Percentiles rank a stretch among this genome's conserved stretches.
Evolutionary conservation across 2,888 invertebrate genomes (phyloP).

Genomic region (Trichacis sp.): DNA sequence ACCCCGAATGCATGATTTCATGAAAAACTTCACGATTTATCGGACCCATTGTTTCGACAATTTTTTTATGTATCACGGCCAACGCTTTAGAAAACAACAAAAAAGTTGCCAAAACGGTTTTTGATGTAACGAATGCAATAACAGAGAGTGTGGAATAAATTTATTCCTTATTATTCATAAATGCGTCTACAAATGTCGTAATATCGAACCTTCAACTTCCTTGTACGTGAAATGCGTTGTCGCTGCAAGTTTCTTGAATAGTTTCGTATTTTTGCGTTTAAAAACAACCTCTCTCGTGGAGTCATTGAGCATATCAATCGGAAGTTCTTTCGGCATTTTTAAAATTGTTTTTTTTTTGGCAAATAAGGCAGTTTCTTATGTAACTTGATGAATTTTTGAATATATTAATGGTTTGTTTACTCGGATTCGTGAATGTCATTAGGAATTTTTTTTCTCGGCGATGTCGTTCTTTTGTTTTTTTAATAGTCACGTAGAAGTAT

Average conservation of each 20-base stretch:
- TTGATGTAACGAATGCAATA: too few species aligned
- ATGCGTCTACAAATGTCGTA: not conserved
- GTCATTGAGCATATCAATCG: constrained; percentile 54
- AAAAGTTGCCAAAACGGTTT: too few species aligned
- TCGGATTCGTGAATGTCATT: too few species aligned
- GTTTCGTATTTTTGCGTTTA: constrained; percentile 50
- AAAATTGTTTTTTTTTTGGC: too few species aligned
- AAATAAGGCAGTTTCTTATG: too few species aligned
- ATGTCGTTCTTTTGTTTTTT: too few species aligned
- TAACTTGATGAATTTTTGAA: too few species aligned
- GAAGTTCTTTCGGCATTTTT: constrained; percentile 57
- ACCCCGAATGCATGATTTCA: constrained; percentile 57
- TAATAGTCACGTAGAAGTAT: too few species aligned
- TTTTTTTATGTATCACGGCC: constrained; percentile 58
- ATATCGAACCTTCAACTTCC: constrained; percentile 57
- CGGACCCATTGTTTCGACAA: constrained; percentile 50
- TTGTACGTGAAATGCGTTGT: constrained; percentile 52
- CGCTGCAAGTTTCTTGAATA: constrained; percentile 52
- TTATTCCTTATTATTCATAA: not conserved
- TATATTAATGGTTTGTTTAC: too few species aligned
- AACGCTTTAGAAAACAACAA: constrained; percentile 55
- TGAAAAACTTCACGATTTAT: constrained; percentile 53
- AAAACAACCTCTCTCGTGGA: constrained; percentile 54
- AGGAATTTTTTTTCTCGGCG: too few species aligned
- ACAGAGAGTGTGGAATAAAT: not conserved